Evolutionary conservation across 2,888 invertebrate genomes (phyloP), one percentile per base, ranked within the genome.

Genomic region (Polymixis flavicincta): DNA sequence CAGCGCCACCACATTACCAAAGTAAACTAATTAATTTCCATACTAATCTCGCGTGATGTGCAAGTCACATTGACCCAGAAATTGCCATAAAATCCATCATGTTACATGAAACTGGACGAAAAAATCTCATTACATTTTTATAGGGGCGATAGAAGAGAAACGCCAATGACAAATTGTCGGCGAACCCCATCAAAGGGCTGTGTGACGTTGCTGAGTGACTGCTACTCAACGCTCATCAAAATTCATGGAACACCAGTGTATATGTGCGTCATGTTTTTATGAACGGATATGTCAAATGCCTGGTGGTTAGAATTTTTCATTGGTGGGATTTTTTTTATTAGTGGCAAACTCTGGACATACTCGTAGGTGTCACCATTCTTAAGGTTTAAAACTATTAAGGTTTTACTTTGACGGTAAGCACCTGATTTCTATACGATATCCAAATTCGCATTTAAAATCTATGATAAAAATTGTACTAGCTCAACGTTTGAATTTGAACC

Each of bases 141-240:
- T 81, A 60, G 83, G 75, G 55, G 54, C 71, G 70, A 83, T 85
- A 72, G 75, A 85, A 78, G 84, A 64, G 78, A 81, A 85, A 82
- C 50, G 65, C 71, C 79, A 77, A 80, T 88, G 85, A 85, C 85
- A 89, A 83, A 82, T 84, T 87, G 83, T 80, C 76, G 80, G 74
- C 71, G 52, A 63, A 76, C 73, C 78, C 57, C 65, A 85, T 83
- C 82, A 86, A 80, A 81, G 76, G 84, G 75, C 73, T 61, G 74
- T 76, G 79, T 80, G 82, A 87, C 86, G 82, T 86, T 82, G 80
- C 80, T 76, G 79, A 84, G 84, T 86, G 88, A 91, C 85, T 85
- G 76, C 68, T 78, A 87, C 85, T 87, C 80, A 83, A 83, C 83
- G 84, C 87, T 90, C 91, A 92, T 92, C 87, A 89, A 92, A 90